A percentile compares a stretch with the other conserved stretches of the same genome.
Conservation (phyloP, 2,113 vertebrate genomes). For the Spheniscus mendiculus region DNA sequence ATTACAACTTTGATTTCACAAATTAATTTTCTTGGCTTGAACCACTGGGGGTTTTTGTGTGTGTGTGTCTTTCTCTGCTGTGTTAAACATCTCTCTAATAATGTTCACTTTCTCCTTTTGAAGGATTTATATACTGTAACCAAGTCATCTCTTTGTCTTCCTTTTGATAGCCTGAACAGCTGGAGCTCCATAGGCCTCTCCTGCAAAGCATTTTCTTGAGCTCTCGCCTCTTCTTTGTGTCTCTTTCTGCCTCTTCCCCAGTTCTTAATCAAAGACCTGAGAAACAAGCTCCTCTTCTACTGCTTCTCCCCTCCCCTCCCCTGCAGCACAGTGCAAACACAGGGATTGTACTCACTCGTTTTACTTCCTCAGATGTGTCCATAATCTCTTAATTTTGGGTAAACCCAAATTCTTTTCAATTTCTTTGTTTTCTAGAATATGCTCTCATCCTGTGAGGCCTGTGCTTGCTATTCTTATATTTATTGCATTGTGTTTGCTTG, state of each 20-base stretch:
- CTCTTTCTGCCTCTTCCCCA: not conserved
- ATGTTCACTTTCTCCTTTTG: not conserved
- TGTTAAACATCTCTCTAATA: not conserved
- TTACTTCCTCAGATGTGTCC: not conserved
- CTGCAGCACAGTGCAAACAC: not conserved
- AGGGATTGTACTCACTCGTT: not conserved
- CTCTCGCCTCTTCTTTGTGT: not conserved
- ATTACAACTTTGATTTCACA: not conserved
- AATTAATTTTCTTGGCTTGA: slow-evolving; percentile 20
- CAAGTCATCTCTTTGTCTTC: not conserved
- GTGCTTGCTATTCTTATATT: not conserved
- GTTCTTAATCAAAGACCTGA: not conserved
- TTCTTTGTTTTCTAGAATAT: not conserved
- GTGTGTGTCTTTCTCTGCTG: not conserved
- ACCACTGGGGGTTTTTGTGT: not conserved
- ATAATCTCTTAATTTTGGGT: not conserved
- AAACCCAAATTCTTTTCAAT: not conserved
- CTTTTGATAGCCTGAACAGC: not conserved
- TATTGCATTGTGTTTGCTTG: not conserved
- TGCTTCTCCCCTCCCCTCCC: not conserved
- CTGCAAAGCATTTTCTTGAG: not conserved
- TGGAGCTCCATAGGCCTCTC: not conserved
- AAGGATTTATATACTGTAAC: not conserved
- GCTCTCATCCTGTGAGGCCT: not conserved
- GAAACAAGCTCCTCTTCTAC: not conserved